Evolutionary conservation across 2,888 invertebrate species (phyloP).

Genomic region (Penaeus monodon): DNA sequence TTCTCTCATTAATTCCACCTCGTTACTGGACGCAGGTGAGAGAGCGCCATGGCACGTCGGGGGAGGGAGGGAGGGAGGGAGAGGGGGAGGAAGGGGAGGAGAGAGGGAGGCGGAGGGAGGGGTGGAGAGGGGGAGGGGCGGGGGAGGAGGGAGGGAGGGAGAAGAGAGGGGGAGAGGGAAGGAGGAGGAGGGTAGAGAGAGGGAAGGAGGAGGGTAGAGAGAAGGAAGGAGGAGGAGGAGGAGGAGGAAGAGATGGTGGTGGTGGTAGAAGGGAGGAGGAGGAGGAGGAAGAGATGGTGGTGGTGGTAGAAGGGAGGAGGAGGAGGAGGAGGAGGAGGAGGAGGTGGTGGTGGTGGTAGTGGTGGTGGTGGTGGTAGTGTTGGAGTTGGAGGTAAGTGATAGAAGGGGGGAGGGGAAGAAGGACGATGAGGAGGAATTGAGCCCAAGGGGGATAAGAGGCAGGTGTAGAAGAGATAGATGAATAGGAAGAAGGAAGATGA

Average conservation of each 20-base stretch:
- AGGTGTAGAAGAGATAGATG: neutral
- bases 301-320: neutral
- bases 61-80: slow-evolving; percentile 12
- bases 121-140: slow-evolving; percentile 1
- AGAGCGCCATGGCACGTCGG: slow-evolving; percentile 6
- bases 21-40: slow-evolving; percentile 37
- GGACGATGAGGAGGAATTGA: neutral
- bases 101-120: neutral
- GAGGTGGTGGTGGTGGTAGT: neutral
- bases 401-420: neutral
- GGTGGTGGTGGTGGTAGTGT: no score
- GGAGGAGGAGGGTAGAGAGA: neutral
- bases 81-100: neutral
- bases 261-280: neutral
- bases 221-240: neutral
- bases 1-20: slow-evolving; percentile 50
- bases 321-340: neutral
- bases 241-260: neutral
- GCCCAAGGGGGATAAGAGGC: neutral
- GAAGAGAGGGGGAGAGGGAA: neutral
- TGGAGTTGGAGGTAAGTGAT: neutral
- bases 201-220: neutral
- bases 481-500: neutral
- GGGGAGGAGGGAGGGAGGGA: neutral
- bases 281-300: neutral